Conservation (phyloP, 2,113 vertebrate species). For the Hiodon alosoides region DNA sequence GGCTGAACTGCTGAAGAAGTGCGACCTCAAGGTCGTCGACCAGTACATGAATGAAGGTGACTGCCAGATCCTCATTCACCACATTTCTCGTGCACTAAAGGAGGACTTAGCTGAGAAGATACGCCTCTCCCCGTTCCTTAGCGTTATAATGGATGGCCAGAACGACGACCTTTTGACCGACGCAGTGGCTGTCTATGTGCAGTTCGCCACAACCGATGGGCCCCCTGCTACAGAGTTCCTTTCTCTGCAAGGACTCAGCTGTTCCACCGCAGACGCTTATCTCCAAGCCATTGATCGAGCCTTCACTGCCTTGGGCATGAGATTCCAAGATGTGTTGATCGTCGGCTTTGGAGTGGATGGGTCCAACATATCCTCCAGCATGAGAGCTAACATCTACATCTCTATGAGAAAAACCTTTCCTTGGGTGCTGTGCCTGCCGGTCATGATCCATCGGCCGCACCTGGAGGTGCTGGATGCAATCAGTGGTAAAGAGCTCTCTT, state of each 20-base stretch:
- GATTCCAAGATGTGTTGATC: slow-evolving; percentile 79
- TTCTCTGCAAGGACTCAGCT: slow-evolving; percentile 80
- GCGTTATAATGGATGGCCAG: slow-evolving; percentile 88
- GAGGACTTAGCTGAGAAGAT: slow-evolving; percentile 89
- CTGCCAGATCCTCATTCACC: slow-evolving; percentile 87
- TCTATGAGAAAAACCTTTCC: slow-evolving; percentile 85
- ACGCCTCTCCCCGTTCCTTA: slow-evolving; percentile 85
- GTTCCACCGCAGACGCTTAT: slow-evolving; percentile 80
- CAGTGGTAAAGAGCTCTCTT: slow-evolving; percentile 87
- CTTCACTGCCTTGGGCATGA: slow-evolving; percentile 77
- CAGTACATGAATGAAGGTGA: slow-evolving; percentile 96
- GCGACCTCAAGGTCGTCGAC: slow-evolving; percentile 92
- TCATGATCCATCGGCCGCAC: slow-evolving; percentile 90
- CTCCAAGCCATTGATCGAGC: slow-evolving; percentile 85
- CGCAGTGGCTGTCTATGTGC: slow-evolving; percentile 84
- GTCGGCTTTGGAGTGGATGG: slow-evolving; percentile 85
- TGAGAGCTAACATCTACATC: slow-evolving; percentile 81
- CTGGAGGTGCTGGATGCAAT: slow-evolving; percentile 88
- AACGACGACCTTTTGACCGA: slow-evolving; percentile 83
- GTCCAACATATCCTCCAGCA: slow-evolving; percentile 75
- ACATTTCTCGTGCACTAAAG: slow-evolving; percentile 79
- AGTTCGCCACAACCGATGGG: slow-evolving; percentile 80
- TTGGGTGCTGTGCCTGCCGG: slow-evolving; percentile 87
- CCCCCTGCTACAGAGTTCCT: slow-evolving; percentile 83
- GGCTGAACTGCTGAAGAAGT: slow-evolving; percentile 88